Percentiles rank a stretch among this genome's conserved stretches.
These are phyloP conservation scores for Zaprionus kolodkinae DNA, from an alignment of 1,140 invertebrate genomes.

Conservation along the genomic window DNA sequence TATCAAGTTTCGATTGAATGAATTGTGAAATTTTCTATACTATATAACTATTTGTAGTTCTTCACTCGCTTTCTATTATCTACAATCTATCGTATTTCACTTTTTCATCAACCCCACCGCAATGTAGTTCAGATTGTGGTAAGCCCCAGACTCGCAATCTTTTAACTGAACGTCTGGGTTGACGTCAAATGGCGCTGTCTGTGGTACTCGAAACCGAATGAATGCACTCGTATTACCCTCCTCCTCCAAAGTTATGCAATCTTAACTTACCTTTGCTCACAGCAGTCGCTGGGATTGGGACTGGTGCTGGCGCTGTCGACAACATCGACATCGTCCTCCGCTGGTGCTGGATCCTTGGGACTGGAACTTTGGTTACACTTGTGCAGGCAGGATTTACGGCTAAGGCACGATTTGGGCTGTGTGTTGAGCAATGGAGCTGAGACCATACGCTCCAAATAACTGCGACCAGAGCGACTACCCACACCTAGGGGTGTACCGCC, in stretches of 20 bases:
- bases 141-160: constrained; percentile 9
- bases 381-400: constrained; percentile 79
- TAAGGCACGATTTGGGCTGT: constrained; percentile 79
- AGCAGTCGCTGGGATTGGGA: constrained; percentile 29
- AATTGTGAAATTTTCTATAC: constrained; percentile 9
- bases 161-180: neutral
- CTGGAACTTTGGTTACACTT: constrained; percentile 51
- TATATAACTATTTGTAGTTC: constrained; percentile 2
- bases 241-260: constrained; percentile 33
- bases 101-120: constrained; percentile 41
- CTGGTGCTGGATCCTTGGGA: constrained; percentile 38
- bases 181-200: constrained; percentile 50
- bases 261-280: constrained; percentile 68
- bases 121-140: constrained; percentile 72
- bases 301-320: constrained; percentile 36
- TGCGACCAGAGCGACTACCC: constrained; percentile 68
- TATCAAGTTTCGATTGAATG: neutral
- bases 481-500: constrained; percentile 62
- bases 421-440: constrained; percentile 65
- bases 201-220: constrained; percentile 6
- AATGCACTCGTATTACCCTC: constrained; percentile 44
- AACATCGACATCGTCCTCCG: constrained; percentile 34
- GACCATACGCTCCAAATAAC: constrained; percentile 76
- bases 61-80: constrained; percentile 21
- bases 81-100: constrained; percentile 29